A percentile compares a stretch with the other conserved stretches of the same genome.
These are phyloP conservation scores for Melipona quadrifasciata DNA, from an alignment of 1,140 invertebrate species.

Conservation along the genomic window DNA sequence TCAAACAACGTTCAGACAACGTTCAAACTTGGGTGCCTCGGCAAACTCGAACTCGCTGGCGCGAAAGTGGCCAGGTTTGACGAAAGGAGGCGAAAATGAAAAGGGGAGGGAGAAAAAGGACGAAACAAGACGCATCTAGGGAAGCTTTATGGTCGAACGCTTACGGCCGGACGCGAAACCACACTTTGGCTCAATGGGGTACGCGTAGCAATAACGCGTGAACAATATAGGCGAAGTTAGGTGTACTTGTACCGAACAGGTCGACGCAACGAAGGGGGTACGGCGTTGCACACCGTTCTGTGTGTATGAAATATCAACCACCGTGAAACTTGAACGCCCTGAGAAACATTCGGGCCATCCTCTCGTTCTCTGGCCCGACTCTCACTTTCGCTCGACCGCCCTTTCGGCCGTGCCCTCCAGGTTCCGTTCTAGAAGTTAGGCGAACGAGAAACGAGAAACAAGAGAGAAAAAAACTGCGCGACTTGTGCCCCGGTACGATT, in stretches of 20 bases:
- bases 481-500: no score
- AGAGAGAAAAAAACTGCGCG: no score
- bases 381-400: constrained; percentile 46
- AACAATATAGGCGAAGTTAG: constrained; percentile 77
- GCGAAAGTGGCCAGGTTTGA: accelerated
- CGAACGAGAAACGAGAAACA: neutral
- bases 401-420: no score
- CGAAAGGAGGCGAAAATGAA: neutral
- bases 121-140: neutral
- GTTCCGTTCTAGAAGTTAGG: neutral
- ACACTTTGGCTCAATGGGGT: constrained; percentile 75
- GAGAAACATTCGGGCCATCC: constrained; percentile 77
- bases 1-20: no score
- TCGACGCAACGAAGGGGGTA: constrained; percentile 69
- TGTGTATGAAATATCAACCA: constrained; percentile 83
- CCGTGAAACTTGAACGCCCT: constrained; percentile 81
- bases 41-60: no score
- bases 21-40: no score
- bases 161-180: constrained; percentile 79
- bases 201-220: constrained; percentile 71
- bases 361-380: constrained; percentile 20
- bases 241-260: constrained; percentile 63
- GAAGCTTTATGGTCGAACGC: constrained; percentile 31
- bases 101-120: neutral
- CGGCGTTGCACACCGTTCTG: constrained; percentile 70